phyloP scores from a whole-genome alignment of 2,113 vertebrate species.

The Lepisosteus oculatus region DNA sequence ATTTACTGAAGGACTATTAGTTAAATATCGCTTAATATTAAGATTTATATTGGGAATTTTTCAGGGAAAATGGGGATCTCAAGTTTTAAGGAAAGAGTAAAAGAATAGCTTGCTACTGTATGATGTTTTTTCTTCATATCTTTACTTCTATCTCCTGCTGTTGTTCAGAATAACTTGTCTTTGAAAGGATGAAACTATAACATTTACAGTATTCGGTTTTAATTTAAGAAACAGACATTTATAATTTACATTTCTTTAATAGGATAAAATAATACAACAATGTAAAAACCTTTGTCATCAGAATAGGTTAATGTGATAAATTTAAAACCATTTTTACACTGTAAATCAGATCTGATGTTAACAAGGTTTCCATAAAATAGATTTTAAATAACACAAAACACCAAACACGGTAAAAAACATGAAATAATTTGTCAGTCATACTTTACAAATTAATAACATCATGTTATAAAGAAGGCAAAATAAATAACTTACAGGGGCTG shows the following conservation, averaged over 20 bases:
- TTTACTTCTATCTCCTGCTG: no score
- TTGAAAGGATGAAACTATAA: no score
- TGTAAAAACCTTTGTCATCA: conserved; percentile 27
- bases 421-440: conserved; percentile 25
- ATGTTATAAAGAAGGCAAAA: conserved; percentile 42
- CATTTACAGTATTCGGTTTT: no score
- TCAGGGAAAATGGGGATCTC: no score
- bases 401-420: conserved; percentile 29
- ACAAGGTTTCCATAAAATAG: conserved; percentile 10
- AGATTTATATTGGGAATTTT: no score
- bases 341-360: conserved; percentile 19
- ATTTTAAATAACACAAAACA: conserved; percentile 21
- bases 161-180: no score
- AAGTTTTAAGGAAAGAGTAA: no score
- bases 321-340: conserved; percentile 30
- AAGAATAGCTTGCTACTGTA: no score
- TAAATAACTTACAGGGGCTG: background rate
- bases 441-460: conserved; percentile 19
- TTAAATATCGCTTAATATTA: no score
- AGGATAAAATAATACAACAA: conserved; percentile 35
- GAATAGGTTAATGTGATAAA: conserved; percentile 25
- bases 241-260: conserved; percentile 34
- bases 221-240: background rate
- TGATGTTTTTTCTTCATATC: no score
- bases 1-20: no score